Conservation (phyloP, 2,797 vertebrate genomes). For the Arnoldichthys spilopterus region DNA sequence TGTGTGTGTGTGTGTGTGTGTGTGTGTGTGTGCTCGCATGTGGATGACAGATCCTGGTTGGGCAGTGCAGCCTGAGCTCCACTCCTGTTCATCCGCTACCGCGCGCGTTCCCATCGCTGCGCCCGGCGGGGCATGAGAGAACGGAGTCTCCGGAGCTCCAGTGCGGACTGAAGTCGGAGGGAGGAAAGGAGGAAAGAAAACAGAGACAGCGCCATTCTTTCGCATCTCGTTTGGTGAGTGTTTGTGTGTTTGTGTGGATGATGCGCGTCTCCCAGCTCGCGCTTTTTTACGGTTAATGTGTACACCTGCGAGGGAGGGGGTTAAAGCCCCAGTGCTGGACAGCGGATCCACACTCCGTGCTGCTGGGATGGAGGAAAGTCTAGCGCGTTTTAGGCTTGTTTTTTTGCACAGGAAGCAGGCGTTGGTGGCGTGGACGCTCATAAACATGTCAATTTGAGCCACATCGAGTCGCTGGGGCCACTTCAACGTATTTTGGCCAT, state of each 20-base stretch:
- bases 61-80: conserved; percentile 28
- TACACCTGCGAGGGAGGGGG: too few species aligned
- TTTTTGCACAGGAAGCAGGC: not conserved
- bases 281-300: not conserved
- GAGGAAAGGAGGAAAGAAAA: not conserved
- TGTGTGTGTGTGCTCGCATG: conserved; percentile 3
- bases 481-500: not conserved
- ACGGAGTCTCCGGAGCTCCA: conserved; percentile 46
- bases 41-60: conserved; percentile 2
- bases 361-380: conserved; percentile 23
- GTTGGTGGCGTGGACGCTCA: not conserved
- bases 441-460: not conserved
- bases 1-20: conserved; percentile 6
- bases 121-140: conserved; percentile 41
- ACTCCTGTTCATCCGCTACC: conserved; percentile 35
- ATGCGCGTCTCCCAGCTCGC: conserved; percentile 42
- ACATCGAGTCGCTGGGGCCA: not conserved
- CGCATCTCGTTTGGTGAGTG: conserved; percentile 65
- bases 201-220: conserved; percentile 23
- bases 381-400: not conserved
- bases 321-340: not conserved
- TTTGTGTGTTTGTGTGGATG: too few species aligned
- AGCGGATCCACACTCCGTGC: not conserved
- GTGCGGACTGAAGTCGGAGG: conserved; percentile 38
- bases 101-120: conserved; percentile 15